A percentile compares a stretch with the other conserved stretches of the same genome.
These are phyloP conservation scores for Laothoe populi DNA, from an alignment of 2,888 invertebrate genomes.

Conservation along the genomic window DNA sequence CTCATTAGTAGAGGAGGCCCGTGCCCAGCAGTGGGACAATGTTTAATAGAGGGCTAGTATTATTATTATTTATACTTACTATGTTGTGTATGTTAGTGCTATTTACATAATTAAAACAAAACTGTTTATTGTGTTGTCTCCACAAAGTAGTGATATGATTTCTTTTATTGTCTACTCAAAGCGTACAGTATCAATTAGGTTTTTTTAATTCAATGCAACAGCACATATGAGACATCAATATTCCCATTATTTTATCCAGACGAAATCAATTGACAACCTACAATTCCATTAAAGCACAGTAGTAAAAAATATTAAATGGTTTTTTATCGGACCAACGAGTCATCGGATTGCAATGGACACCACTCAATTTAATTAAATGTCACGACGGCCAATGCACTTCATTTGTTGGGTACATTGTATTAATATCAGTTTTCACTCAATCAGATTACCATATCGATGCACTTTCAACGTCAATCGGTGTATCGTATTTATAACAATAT, in stretches of 20 bases:
- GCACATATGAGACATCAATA: too few species aligned
- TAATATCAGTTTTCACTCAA: slow-evolving; percentile 59
- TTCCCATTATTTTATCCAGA: background rate
- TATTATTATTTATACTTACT: too few species aligned
- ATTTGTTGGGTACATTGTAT: slow-evolving; percentile 54
- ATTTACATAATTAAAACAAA: background rate
- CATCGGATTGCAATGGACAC: slow-evolving; percentile 30
- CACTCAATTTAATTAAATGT: slow-evolving; percentile 76
- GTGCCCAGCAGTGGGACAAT: too few species aligned
- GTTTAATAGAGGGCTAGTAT: too few species aligned
- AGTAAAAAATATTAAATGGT: background rate
- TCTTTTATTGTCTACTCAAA: background rate
- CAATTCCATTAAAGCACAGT: background rate
- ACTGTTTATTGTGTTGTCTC: background rate
- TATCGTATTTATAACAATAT: slow-evolving; percentile 30
- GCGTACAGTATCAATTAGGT: background rate
- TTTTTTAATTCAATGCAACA: background rate
- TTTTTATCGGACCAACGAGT: slow-evolving; percentile 11
- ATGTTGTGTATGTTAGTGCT: background rate
- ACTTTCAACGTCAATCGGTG: slow-evolving; percentile 40
- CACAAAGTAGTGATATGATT: background rate
- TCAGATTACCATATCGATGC: slow-evolving; percentile 48
- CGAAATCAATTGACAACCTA: background rate
- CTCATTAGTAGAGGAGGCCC: too few species aligned
- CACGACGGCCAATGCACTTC: slow-evolving; percentile 66